Percentiles rank a stretch among this genome's conserved stretches.
These are phyloP conservation scores for Eupristina koningsbergeri DNA, from an alignment of 1,140 invertebrate species.

Conservation along the genomic window DNA sequence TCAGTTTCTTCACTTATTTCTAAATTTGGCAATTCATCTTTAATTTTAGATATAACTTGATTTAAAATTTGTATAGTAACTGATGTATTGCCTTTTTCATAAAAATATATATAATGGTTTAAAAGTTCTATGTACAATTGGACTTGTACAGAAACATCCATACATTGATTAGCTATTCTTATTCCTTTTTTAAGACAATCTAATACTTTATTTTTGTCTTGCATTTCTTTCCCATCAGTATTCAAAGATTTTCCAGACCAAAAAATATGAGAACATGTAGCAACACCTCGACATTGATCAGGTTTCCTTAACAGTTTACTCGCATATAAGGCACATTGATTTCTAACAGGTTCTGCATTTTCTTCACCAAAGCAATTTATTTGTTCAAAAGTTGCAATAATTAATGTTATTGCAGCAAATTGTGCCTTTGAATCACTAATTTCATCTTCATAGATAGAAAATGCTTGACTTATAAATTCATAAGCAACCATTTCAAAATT, in stretches of 20 bases:
- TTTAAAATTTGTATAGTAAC: constrained; percentile 83
- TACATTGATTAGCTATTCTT: constrained; percentile 95
- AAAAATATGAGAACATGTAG: constrained; percentile 94
- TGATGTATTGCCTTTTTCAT: constrained; percentile 90
- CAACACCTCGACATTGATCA: constrained; percentile 94
- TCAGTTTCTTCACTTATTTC: constrained; percentile 96
- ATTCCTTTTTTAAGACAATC: constrained; percentile 97
- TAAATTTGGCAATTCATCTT: constrained; percentile 92
- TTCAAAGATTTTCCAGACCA: constrained; percentile 91
- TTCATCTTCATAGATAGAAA: constrained; percentile 98
- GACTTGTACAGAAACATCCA: constrained; percentile 97
- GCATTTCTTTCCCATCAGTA: constrained; percentile 83
- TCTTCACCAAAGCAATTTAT: constrained; percentile 95
- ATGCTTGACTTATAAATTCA: constrained; percentile 98
- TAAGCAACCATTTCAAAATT: constrained; percentile 97
- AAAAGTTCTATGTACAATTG: constrained; percentile 96
- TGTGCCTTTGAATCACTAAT: constrained; percentile 98
- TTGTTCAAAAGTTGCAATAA: constrained; percentile 96
- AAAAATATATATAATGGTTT: constrained; percentile 95
- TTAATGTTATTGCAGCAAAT: constrained; percentile 93
- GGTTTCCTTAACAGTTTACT: constrained; percentile 97
- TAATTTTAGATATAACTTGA: constrained; percentile 93
- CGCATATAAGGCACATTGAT: constrained; percentile 93
- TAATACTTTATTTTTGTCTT: constrained; percentile 91
- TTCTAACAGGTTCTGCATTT: constrained; percentile 96